Base-by-base conservation (phyloP, 2,113 vertebrate genomes). In the Myiopsitta monachus region DNA sequence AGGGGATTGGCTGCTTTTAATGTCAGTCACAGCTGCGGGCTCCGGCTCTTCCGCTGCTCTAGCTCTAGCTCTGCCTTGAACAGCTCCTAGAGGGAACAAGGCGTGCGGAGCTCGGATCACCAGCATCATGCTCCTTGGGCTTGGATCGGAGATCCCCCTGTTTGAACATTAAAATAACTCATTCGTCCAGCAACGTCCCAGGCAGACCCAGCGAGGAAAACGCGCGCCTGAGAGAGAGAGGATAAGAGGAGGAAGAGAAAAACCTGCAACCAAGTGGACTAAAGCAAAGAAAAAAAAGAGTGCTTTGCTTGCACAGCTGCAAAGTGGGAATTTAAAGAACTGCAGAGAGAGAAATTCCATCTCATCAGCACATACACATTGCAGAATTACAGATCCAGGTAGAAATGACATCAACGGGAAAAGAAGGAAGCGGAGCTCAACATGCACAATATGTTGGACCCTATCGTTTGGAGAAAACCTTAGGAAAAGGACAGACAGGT, bases 401-500 rank as follows among this genome's bases (percentile, higher is more conserved):
- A 98, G 98, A 97, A 97, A 99, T 99, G 99, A 99, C 99, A 98
- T 99, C 99, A 97, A 99, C 99, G 98, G 99, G 98, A 94, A 99
- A 99, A 98, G 99, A 99, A 98, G 98, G 98, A 98, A 99, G 98
- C 98, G 99, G 98, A 97, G 98, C 99, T 97, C 99, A 99, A 95
- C 99, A 99, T 97, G 99, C 99, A 98, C 99, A 99, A 98, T 99
- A 99, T 98, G 99, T 99, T 98, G 99, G 99, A 99, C 99, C 99
- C 94, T 99, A 99, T 96, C 99, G 99, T 95, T 98, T 99, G 98
- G 99, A 99, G 98, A 99, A 99, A 98, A 99, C 99, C 97, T 98
- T 99, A 89, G 99, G 99, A 96, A 99, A 99, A 98, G 99, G 99
- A 98, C 99, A 99, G 99, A 99, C 99, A 99, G 99, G 99, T 99